Conservation (phyloP, 1,140 invertebrate genomes). For the Anastrepha obliqua region DNA sequence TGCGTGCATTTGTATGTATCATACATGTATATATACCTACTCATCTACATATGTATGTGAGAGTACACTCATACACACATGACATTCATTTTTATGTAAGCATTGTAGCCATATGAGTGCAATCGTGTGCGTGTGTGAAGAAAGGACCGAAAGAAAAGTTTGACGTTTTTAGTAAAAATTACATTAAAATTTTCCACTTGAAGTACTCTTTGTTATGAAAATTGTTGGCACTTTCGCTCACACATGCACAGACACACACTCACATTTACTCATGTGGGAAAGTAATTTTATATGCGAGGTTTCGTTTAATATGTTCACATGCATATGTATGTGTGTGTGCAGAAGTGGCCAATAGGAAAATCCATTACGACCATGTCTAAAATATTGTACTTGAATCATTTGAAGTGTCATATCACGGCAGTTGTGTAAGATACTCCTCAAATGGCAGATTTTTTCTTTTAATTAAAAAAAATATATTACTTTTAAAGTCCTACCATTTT, state of each 20-base stretch:
- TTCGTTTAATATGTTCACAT: not conserved
- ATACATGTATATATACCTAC: not conserved
- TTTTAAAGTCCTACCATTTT: too few species aligned
- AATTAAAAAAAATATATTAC: too few species aligned
- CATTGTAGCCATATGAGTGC: not conserved
- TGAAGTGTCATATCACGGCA: too few species aligned
- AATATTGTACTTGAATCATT: too few species aligned
- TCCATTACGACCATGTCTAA: too few species aligned
- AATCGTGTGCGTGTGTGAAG: conserved; percentile 3
- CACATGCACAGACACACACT: conserved; percentile 46
- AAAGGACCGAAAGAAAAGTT: conserved; percentile 63
- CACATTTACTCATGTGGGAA: not conserved
- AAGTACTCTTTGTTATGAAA: conserved; percentile 72
- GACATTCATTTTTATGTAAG: not conserved
- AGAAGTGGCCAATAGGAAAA: not conserved
- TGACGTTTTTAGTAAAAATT: conserved; percentile 73
- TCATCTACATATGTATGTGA: not conserved
- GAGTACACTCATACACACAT: not conserved
- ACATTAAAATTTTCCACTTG: conserved; percentile 74
- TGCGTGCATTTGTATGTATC: not conserved
- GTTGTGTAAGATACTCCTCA: too few species aligned
- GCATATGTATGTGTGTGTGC: not conserved
- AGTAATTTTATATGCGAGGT: conserved; percentile 41
- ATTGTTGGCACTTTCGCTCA: conserved; percentile 17
- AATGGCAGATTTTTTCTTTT: too few species aligned